Percentiles rank a stretch among this genome's conserved stretches.
These are phyloP conservation scores for Ceriagrion tenellum DNA, from an alignment of 2,888 invertebrate genomes.

Conservation along the genomic window DNA sequence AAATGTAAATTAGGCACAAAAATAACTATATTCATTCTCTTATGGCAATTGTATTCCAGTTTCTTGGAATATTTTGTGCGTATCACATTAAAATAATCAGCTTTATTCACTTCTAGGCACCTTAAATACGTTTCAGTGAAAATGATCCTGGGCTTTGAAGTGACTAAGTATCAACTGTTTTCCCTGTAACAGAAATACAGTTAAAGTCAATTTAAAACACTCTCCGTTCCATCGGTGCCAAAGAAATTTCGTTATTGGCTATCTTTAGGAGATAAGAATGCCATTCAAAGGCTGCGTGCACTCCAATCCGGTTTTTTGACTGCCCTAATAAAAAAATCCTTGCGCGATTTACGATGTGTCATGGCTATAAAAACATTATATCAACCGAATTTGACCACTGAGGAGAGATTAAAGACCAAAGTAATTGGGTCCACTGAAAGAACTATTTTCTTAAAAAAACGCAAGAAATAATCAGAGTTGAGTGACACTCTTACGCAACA, in stretches of 20 bases:
- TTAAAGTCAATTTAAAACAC: neutral
- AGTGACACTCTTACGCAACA: neutral
- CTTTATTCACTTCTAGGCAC: neutral
- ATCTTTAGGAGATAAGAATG: constrained; percentile 11
- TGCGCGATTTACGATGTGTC: constrained; percentile 23
- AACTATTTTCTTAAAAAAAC: neutral
- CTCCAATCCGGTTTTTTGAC: neutral
- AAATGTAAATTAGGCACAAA: neutral
- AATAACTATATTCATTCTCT: neutral
- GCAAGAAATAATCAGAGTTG: neutral
- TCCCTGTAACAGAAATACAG: neutral
- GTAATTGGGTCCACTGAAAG: neutral
- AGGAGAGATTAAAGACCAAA: neutral
- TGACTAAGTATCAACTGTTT: neutral
- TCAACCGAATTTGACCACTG: neutral
- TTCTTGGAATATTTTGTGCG: neutral
- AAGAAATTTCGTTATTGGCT: neutral
- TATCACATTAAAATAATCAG: neutral
- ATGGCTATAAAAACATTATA: constrained; percentile 8
- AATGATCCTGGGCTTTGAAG: neutral
- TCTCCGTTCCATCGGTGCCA: neutral
- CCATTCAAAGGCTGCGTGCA: neutral
- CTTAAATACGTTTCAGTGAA: neutral
- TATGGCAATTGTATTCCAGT: neutral
- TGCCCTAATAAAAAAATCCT: neutral